Evolutionary conservation across 2,113 vertebrate genomes (phyloP), one percentile per base, ranked within the genome.

Genomic region (Apaloderma vittatum): DNA sequence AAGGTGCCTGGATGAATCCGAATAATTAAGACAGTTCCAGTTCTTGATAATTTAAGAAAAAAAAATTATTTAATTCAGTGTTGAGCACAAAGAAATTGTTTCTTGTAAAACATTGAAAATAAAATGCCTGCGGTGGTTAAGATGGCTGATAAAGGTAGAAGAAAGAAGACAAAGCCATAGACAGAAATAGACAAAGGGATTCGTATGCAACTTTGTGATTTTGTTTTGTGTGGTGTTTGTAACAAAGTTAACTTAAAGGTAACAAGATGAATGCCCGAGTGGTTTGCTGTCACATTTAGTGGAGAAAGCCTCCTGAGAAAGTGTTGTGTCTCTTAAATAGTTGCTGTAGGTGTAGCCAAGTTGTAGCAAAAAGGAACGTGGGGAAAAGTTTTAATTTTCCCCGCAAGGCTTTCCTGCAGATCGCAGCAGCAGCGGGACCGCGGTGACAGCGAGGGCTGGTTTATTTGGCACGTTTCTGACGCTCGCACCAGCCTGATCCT

Each of bases 201-300:
- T 12, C 9, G 29, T 27, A 6, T 0, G 4, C 11, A 62, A 23
- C 40, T 77, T 21, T 0, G 5, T 82, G 66, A 22, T 67, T 58
- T 62, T 30, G 32, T n/a, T 34, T 43, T 51, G 27, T 45, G 23
- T 49, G 16, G 4, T 18, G 61, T 37, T 68, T 65, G 46, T 51
- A 45, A 58, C 43, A 6, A 34, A 46, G 12, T 22, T 49, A 54
- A 29, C 36, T 48, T 32, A 23, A 9, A 66, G 34, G 19, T 27
- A 11, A 55, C 3, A 8, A 58, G 48, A 45, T 14, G 2, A 74
- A 61, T 27, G 36, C 26, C 4, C 21, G 4, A 2, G 19, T 59
- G 43, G 6, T 36, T 93, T 1, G 0, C 34, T 58, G 55, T 48
- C 65, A 74, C 6, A 9, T 54, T 78, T 18, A 34, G 26, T 17